A percentile compares a stretch with the other conserved stretches of the same genome.
These are phyloP conservation scores for Cordilura impudica DNA, from an alignment of 2,888 invertebrate genomes.

Conservation along the genomic window DNA sequence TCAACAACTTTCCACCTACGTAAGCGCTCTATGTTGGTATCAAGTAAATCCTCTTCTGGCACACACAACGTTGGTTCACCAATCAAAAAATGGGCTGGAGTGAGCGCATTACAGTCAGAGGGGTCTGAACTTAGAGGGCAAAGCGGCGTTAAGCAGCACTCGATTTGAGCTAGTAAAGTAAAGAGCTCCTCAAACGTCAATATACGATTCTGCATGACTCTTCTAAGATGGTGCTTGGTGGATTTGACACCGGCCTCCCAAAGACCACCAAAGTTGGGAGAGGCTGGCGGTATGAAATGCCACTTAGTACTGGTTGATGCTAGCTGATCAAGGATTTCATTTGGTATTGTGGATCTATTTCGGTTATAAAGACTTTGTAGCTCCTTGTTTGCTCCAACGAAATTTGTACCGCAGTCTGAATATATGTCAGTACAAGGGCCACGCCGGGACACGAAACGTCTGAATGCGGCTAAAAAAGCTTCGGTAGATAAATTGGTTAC, in stretches of 20 bases:
- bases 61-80: slow-evolving; percentile 15
- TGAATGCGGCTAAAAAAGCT: slow-evolving; percentile 58
- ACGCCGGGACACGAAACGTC: not conserved
- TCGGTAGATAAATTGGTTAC: slow-evolving; percentile 33
- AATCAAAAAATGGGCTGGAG: slow-evolving; percentile 31
- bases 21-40: not conserved
- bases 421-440: too few species aligned
- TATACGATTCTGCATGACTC: not conserved
- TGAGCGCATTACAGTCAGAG: not conserved
- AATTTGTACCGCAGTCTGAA: too few species aligned
- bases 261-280: too few species aligned
- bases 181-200: too few species aligned
- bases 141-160: slow-evolving; percentile 30
- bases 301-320: too few species aligned
- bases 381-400: too few species aligned
- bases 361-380: too few species aligned
- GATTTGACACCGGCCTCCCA: too few species aligned
- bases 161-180: slow-evolving; percentile 35
- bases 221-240: too few species aligned
- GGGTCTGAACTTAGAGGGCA: slow-evolving; percentile 23
- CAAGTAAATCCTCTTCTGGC: not conserved
- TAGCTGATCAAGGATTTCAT: not conserved
- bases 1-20: slow-evolving; percentile 17
- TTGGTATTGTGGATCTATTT: too few species aligned
- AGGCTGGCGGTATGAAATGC: too few species aligned